Percentiles rank a stretch among this genome's conserved stretches.
These are phyloP conservation scores for Drosophila tripunctata DNA, from an alignment of 2,888 invertebrate genomes.

Conservation along the genomic window DNA sequence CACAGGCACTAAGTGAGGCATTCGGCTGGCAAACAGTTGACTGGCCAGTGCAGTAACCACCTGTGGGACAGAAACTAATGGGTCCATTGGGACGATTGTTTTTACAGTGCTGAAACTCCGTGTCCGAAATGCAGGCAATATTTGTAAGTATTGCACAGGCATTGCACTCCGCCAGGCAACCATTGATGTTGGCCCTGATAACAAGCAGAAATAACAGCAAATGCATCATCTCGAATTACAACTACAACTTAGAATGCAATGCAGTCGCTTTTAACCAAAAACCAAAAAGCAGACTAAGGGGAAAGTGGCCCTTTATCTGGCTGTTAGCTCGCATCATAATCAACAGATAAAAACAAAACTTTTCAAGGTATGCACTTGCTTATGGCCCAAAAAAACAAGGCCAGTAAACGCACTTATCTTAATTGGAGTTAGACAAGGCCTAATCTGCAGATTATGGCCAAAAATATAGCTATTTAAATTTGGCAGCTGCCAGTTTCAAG, in stretches of 20 bases:
- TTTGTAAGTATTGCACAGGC: conserved; percentile 36
- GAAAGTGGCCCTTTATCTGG: not conserved
- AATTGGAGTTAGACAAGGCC: conserved; percentile 48
- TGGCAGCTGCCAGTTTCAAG: not conserved
- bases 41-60: conserved; percentile 43
- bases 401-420: conserved; percentile 50
- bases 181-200: not conserved
- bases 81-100: conserved; percentile 36
- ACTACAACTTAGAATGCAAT: conserved; percentile 14
- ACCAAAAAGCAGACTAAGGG: too few relatives aligned
- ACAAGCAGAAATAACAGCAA: conserved; percentile 9
- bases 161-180: conserved; percentile 50
- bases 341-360: not conserved
- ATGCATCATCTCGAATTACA: conserved; percentile 39
- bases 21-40: conserved; percentile 31
- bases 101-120: conserved; percentile 60
- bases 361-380: not conserved
- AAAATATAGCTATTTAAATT: conserved; percentile 54
- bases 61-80: conserved; percentile 45
- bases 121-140: conserved; percentile 66
- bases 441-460: conserved; percentile 22
- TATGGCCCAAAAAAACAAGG: not conserved
- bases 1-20: conserved; percentile 42
- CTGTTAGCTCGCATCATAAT: conserved; percentile 1
- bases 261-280: conserved; percentile 3